phyloP scores from a whole-genome alignment of 35 echinoderm and acorn worm species.

The Eucidaris tribuloides region DNA sequence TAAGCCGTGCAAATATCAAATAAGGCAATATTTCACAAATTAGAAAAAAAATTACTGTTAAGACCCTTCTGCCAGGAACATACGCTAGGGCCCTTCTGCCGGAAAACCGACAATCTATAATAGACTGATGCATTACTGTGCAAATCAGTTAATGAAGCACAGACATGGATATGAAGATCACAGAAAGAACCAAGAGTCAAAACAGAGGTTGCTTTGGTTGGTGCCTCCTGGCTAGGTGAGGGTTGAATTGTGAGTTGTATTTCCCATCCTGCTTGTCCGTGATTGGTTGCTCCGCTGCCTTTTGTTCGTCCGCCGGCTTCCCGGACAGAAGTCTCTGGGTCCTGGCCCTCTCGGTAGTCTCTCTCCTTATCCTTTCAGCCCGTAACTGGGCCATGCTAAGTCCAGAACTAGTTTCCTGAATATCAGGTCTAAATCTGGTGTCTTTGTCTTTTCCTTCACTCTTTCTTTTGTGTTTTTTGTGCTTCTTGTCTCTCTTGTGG shows the following conservation, averaged over 20 bases:
- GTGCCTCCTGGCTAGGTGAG: constrained; percentile 70
- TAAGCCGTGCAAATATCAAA: no score
- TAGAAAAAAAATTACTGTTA: no score
- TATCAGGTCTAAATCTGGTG: no score
- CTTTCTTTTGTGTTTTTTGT: constrained; percentile 16
- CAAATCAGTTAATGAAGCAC: no score
- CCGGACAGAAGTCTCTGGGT: constrained; percentile 70
- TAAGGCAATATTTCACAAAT: no score
- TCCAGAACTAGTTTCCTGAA: no score
- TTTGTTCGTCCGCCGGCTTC: constrained; percentile 11
- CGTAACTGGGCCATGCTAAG: constrained; percentile 67
- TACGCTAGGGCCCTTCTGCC: no score
- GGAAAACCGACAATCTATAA: no score
- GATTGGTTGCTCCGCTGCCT: not conserved
- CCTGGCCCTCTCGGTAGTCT: constrained; percentile 44
- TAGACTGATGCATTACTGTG: no score
- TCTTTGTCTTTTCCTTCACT: not conserved
- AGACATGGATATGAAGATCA: no score
- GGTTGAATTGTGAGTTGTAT: constrained; percentile 95
- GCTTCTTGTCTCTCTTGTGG: not conserved
- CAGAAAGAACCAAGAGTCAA: no score
- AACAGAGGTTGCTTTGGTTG: not conserved
- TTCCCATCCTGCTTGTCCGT: constrained; percentile 70
- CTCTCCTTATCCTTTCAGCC: constrained; percentile 81
- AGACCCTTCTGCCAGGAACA: no score